Percentiles rank a stretch among this genome's conserved stretches.
These are phyloP conservation scores for Rhagophthalmus giganteus DNA, from an alignment of 2,888 invertebrate species.

Conservation along the genomic window DNA sequence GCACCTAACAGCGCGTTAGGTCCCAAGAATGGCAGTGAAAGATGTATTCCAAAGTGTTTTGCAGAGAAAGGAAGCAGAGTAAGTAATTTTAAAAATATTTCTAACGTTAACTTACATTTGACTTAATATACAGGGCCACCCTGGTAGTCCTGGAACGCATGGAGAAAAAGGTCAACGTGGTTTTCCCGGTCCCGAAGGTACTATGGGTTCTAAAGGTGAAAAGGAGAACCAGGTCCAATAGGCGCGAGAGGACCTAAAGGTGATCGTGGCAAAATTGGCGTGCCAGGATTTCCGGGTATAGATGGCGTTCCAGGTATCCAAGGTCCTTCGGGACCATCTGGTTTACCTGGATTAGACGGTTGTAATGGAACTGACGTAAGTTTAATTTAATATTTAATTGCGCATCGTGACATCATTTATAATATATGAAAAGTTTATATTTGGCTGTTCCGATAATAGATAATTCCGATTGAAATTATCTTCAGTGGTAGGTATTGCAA, in stretches of 20 bases:
- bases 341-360: conserved; percentile 86
- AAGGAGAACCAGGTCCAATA: conserved; percentile 81
- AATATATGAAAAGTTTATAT: no score
- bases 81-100: no score
- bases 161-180: conserved; percentile 79
- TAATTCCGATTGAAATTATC: no score
- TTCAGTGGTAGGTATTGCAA: no score
- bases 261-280: conserved; percentile 82
- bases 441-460: no score
- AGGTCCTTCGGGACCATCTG: conserved; percentile 73
- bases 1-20: conserved; percentile 54
- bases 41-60: conserved; percentile 83
- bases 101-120: no score
- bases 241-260: conserved; percentile 84
- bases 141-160: conserved; percentile 70
- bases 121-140: conserved; percentile 75
- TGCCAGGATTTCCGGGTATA: conserved; percentile 83
- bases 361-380: conserved; percentile 95
- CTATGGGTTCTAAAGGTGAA: conserved; percentile 84
- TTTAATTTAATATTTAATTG: conserved; percentile 32
- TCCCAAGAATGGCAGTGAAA: conserved; percentile 62
- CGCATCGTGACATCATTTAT: conserved; percentile 1
- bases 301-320: conserved; percentile 72
- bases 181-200: conserved; percentile 81
- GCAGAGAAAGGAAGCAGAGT: conserved; percentile 85